Evolutionary conservation across 2,113 vertebrate genomes (phyloP).

Genomic region (Holacanthus passer): DNA sequence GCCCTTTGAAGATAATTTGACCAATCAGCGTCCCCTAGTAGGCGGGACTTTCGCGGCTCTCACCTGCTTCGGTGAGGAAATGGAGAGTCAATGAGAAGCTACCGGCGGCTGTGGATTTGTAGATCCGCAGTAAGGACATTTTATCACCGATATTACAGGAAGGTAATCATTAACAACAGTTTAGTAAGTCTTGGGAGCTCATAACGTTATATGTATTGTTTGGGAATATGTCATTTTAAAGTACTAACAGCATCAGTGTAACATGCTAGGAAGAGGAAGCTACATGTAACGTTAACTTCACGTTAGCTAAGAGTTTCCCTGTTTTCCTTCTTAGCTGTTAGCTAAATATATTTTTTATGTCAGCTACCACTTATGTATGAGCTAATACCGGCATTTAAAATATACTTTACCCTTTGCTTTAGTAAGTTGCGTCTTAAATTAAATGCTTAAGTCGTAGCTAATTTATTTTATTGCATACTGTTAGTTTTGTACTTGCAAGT

Average conservation of each 20-base stretch:
- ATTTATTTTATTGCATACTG: neutral
- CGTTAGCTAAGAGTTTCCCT: conserved; percentile 6
- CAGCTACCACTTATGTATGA: neutral
- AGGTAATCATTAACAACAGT: conserved; percentile 45
- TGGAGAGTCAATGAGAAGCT: conserved; percentile 58
- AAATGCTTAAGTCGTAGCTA: neutral
- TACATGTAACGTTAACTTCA: neutral
- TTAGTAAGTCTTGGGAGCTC: neutral
- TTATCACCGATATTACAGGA: neutral
- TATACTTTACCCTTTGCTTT: accelerated
- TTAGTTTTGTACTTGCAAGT: neutral
- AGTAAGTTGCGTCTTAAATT: neutral
- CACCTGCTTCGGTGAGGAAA: conserved; percentile 33
- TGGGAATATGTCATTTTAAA: neutral
- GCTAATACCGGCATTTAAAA: neutral
- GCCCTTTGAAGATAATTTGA: neutral
- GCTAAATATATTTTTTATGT: neutral
- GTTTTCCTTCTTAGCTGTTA: neutral
- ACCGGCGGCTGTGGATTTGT: neutral
- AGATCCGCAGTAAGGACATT: conserved; percentile 1
- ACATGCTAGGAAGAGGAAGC: conserved; percentile 53
- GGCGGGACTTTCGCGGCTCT: conserved; percentile 20
- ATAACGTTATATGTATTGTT: neutral
- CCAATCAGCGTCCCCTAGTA: conserved; percentile 45
- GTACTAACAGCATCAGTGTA: neutral